Percentiles rank a stretch among this genome's conserved stretches.
phyloP scores from a whole-genome alignment of 2,797 vertebrate species.

The Nyctalus aviator region DNA sequence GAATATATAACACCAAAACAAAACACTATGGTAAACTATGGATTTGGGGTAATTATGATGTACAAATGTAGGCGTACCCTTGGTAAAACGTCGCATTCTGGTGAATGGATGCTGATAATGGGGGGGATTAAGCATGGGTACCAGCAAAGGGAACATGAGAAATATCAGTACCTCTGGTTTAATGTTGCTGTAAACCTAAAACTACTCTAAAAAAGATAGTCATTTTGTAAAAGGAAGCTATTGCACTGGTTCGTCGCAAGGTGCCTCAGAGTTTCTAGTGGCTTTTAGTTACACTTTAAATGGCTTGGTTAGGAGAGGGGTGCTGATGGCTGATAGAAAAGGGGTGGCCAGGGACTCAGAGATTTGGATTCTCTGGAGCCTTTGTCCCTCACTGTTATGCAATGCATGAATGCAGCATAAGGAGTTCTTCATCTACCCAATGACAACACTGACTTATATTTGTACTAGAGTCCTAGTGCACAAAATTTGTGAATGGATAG shows the following conservation, averaged over 20 bases:
- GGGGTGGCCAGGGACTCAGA: background rate
- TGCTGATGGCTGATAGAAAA: background rate
- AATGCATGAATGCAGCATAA: background rate
- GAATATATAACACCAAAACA: background rate
- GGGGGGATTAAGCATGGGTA: background rate
- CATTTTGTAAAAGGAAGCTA: background rate
- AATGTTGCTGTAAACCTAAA: background rate
- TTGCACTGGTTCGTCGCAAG: background rate
- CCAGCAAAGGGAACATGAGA: background rate
- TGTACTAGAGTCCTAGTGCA: background rate
- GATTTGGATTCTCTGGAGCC: background rate
- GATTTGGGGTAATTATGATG: background rate
- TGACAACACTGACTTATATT: background rate
- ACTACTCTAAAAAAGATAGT: background rate
- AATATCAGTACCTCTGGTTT: background rate
- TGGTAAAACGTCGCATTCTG: background rate
- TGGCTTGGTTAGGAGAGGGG: background rate
- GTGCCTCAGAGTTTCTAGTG: background rate
- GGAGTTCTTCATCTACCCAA: background rate
- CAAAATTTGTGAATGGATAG: no score
- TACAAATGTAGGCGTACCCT: background rate
- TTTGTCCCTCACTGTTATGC: background rate
- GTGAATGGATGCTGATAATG: background rate
- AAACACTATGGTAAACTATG: background rate
- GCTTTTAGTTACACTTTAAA: background rate